A percentile compares a stretch with the other conserved stretches of the same genome.
These are phyloP conservation scores for Acinonyx jubatus DNA, from an alignment of 2,113 vertebrate species.

Conservation along the genomic window DNA sequence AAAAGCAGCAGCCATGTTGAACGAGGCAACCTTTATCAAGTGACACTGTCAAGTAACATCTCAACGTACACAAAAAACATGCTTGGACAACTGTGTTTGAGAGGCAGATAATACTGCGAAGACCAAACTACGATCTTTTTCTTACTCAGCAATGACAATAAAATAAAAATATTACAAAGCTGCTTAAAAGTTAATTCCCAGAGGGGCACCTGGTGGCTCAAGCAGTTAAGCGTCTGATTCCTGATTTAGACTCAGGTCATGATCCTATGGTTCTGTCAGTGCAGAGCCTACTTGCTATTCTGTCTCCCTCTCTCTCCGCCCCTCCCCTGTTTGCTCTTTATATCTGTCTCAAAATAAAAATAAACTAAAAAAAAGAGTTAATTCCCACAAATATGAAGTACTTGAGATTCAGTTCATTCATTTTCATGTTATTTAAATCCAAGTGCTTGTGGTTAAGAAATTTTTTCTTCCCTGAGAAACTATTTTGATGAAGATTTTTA, in stretches of 20 bases:
- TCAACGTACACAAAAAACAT: neutral
- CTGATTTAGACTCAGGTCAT: too few species aligned
- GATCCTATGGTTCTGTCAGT: too few species aligned
- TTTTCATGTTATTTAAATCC: neutral
- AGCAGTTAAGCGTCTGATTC: too few species aligned
- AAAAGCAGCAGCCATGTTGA: neutral
- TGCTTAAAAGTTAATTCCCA: neutral
- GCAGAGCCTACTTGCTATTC: too few species aligned
- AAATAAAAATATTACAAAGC: neutral
- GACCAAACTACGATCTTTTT: neutral
- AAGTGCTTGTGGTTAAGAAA: neutral
- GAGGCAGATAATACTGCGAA: neutral
- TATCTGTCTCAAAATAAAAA: too few species aligned
- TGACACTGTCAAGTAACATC: neutral
- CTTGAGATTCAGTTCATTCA: neutral
- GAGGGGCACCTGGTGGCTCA: too few species aligned
- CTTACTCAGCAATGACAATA: neutral
- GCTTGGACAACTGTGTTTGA: neutral
- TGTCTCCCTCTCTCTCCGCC: too few species aligned
- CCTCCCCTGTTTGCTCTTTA: too few species aligned
- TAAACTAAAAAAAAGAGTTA: neutral
- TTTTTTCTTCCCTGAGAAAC: neutral
- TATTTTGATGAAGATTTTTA: slow-evolving; percentile 31
- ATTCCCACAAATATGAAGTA: neutral
- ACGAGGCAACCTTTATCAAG: neutral